phyloP scores from a whole-genome alignment of 2,888 invertebrate species.

The Acanthacorydalis orientalis region DNA sequence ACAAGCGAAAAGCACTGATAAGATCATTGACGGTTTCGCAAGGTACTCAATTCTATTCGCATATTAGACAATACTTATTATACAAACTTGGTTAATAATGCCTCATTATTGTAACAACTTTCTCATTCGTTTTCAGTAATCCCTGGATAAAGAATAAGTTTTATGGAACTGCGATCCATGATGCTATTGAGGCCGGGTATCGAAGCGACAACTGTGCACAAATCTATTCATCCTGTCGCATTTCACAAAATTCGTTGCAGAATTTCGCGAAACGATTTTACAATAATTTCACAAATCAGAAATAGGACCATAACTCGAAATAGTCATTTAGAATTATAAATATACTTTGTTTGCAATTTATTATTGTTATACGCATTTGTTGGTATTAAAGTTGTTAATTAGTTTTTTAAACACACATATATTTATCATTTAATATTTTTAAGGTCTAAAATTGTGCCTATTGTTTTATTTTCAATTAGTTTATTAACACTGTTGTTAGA shows the following conservation, averaged over 20 bases:
- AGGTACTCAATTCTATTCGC: slow-evolving; percentile 20
- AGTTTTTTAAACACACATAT: no score
- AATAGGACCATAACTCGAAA: no score
- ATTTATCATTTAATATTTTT: no score
- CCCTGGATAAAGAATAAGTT: slow-evolving; percentile 24
- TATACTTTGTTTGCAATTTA: no score
- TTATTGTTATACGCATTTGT: no score
- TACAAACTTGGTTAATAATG: neutral
- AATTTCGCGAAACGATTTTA: neutral
- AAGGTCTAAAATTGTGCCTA: no score
- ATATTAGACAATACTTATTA: neutral
- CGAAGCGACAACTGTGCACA: slow-evolving; percentile 24
- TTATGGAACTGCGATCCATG: slow-evolving; percentile 33
- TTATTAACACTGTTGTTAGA: no score
- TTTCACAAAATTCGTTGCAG: slow-evolving; percentile 13
- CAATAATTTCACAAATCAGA: no score
- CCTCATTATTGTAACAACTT: no score
- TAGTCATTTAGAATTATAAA: no score
- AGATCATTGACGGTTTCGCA: slow-evolving; percentile 31
- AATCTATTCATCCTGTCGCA: slow-evolving; percentile 28
- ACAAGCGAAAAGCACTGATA: slow-evolving; percentile 24
- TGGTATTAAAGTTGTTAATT: no score
- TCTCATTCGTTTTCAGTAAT: slow-evolving; percentile 14
- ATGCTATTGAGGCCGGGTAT: slow-evolving; percentile 31
- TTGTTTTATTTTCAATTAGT: no score